These are phyloP conservation scores for Corythornis madagascariensis DNA, from an alignment of 2,113 vertebrate genomes.

Conservation along the genomic window DNA sequence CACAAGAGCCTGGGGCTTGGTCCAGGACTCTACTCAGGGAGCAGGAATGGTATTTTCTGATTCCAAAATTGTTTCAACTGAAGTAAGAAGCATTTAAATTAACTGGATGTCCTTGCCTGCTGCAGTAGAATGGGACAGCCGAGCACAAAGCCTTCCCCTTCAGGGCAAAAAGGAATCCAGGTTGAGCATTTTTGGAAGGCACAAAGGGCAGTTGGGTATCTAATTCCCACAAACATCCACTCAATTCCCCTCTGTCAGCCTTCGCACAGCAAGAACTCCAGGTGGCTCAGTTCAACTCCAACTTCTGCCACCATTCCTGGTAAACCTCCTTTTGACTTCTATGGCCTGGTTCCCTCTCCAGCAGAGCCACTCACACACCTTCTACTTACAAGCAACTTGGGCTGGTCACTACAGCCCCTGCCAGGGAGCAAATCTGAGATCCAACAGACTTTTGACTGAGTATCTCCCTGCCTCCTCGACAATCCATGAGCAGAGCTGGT, in stretches of 20 bases:
- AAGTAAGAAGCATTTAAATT: constrained; percentile 50
- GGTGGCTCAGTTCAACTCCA: background rate
- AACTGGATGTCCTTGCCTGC: constrained; percentile 9
- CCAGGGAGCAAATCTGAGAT: background rate
- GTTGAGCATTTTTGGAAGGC: background rate
- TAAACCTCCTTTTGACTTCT: background rate
- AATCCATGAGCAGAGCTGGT: background rate
- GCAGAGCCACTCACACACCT: background rate
- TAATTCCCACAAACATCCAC: background rate
- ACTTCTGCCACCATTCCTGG: background rate
- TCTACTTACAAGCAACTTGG: fast-evolving
- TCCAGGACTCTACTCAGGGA: constrained; percentile 22
- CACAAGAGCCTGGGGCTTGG: constrained; percentile 22
- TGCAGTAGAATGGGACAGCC: background rate
- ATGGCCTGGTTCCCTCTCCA: background rate
- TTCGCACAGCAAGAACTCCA: background rate
- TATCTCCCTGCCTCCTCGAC: background rate
- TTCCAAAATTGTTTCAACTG: constrained; percentile 20
- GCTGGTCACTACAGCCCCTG: background rate
- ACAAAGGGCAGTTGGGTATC: background rate
- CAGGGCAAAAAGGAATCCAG: background rate
- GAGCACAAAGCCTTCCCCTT: constrained; percentile 9
- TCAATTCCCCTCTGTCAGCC: background rate
- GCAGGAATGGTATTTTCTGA: constrained; percentile 17
- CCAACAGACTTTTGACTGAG: background rate